Evolutionary conservation across 35 echinoderm and acorn worm genomes (phyloP).

Genomic region (Apostichopus parvimensis): DNA sequence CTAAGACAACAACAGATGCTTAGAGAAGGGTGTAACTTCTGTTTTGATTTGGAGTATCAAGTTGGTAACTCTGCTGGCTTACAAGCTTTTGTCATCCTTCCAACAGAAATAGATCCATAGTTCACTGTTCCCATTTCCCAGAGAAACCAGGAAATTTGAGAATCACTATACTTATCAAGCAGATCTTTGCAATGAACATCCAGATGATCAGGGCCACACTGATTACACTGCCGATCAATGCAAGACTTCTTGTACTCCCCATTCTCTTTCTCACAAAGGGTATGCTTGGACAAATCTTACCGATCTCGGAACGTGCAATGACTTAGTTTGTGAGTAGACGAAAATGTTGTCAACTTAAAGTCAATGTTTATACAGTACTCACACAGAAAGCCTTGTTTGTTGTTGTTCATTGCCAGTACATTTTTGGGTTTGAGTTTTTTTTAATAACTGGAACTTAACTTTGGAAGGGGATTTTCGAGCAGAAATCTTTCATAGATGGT

Average conservation of each 20-base stretch:
- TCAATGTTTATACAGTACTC: constrained; percentile 26
- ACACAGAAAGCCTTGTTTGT: not conserved
- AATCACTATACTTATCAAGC: too few species aligned
- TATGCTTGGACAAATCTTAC: not conserved
- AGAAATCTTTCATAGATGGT: constrained; percentile 26
- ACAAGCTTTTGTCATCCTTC: constrained; percentile 14
- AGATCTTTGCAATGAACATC: not conserved
- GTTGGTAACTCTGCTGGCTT: not conserved
- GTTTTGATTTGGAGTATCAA: not conserved
- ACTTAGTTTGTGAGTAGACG: not conserved
- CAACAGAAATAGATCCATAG: not conserved
- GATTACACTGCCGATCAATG: not conserved
- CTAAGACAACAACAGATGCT: not conserved
- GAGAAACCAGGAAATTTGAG: not conserved
- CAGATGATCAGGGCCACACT: not conserved
- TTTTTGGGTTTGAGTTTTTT: constrained; percentile 34
- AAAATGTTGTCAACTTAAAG: constrained; percentile 4
- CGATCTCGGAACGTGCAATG: not conserved
- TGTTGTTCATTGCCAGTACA: constrained; percentile 39
- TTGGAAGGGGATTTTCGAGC: constrained; percentile 36
- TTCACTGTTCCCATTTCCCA: not conserved
- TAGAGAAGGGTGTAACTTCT: constrained; percentile 23
- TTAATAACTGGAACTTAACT: not conserved
- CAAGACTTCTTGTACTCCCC: not conserved
- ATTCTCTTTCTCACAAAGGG: too few species aligned